Base-by-base conservation (phyloP, 2,113 vertebrate genomes). In the Xenopus borealis region DNA sequence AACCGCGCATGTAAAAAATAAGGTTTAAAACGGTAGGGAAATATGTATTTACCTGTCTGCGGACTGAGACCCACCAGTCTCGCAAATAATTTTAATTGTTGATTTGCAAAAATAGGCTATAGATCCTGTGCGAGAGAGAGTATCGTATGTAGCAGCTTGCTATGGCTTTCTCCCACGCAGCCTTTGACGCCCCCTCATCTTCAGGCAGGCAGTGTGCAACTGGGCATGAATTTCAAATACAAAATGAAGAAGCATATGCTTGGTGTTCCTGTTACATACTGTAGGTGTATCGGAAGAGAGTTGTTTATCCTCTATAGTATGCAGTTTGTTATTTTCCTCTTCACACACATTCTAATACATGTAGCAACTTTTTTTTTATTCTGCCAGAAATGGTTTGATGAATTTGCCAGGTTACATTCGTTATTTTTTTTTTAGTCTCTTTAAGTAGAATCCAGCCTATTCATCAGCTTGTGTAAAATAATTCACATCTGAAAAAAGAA, bases 151-250 rank as follows among this genome's bases (percentile, higher is more conserved):
- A 0, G 80, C 82, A 82, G 79, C 78, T 85, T 80, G 81, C 79
- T 77, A 70, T 79, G 76, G 66, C 71, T 81, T 81, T 81, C 80
- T 82, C 83, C 82, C 79, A 79, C 80, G 14, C 4, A 0, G 79
- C 84, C 71, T 71, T 83, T 62, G 46, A 78, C 72, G 0, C 81
- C 82, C 81, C 81, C 81, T 84, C 78, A 30, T 83, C 83, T 80
- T 80, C 81, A 81, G 69, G 72, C 82, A 85, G 80, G 84, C 72
- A 17, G 67, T 0, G 44, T 74, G 72, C 81, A 83, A 83, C 17
- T 57, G 64, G 82, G 79, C 0, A 0, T 79, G 79, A 83, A 78
- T 82, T 83, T 81, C 81, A 79, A 83, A 83, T 82, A 80, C 82
- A 80, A 66, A 23, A 23, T 40, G 17, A 20, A 71, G 72, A 82